Percentiles rank a stretch among this genome's conserved stretches.
Evolutionary conservation across 1,140 invertebrate species (phyloP).

Genomic region (Zelostemma sp.): DNA sequence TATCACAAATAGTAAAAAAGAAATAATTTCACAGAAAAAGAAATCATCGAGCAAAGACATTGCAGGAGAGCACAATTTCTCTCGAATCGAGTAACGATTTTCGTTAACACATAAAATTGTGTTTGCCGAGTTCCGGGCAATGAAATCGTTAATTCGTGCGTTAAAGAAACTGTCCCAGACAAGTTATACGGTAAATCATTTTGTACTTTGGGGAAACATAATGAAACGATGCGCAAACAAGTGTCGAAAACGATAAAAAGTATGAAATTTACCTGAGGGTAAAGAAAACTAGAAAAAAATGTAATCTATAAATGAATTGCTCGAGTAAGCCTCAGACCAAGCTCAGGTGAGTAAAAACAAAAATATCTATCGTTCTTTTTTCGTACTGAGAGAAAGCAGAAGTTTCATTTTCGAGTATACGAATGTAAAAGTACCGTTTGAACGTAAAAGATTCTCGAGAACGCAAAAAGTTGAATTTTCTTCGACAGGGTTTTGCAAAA

Average conservation of each 20-base stretch:
- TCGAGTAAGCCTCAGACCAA: slow-evolving; percentile 60
- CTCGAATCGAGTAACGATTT: too few species aligned
- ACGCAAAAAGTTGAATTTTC: too few species aligned
- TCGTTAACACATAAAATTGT: slow-evolving; percentile 13
- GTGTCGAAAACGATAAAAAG: slow-evolving; percentile 15
- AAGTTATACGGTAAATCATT: not conserved
- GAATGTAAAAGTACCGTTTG: not conserved
- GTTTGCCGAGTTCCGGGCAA: not conserved
- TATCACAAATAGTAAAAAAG: too few species aligned
- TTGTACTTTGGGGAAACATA: slow-evolving; percentile 3
- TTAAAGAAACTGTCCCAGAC: not conserved
- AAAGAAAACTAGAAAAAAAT: slow-evolving; percentile 25
- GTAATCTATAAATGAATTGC: slow-evolving; percentile 50
- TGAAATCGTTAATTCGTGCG: not conserved
- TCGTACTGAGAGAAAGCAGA: slow-evolving; percentile 20
- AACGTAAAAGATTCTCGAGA: too few species aligned
- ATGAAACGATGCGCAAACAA: slow-evolving; percentile 15
- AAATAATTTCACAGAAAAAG: not conserved
- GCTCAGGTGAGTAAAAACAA: slow-evolving; percentile 62
- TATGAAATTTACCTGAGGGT: slow-evolving; percentile 2
- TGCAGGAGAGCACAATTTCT: slow-evolving; percentile 8
- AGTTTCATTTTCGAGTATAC: not conserved
- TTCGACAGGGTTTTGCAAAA: too few species aligned
- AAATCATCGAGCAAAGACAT: not conserved
- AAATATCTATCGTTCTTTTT: slow-evolving; percentile 59